phyloP scores from a whole-genome alignment of 2,888 invertebrate genomes.

The Erannis defoliaria region DNA sequence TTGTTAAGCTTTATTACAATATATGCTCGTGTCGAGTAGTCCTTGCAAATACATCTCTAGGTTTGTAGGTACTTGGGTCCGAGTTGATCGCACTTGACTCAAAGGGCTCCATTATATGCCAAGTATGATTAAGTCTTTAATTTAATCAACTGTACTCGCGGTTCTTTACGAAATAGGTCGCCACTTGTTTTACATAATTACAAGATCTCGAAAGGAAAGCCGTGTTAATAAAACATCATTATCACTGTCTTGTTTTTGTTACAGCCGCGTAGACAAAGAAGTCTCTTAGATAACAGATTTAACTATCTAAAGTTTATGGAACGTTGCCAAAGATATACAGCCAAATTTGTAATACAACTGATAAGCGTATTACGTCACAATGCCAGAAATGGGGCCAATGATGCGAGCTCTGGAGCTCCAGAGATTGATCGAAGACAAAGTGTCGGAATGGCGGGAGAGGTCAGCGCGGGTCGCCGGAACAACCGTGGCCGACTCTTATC shows the following conservation, averaged over 20 bases:
- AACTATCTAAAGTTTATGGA: slow-evolving; percentile 33
- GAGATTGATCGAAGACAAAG: slow-evolving; percentile 83
- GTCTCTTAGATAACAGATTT: slow-evolving; percentile 38
- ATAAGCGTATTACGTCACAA: slow-evolving; percentile 56
- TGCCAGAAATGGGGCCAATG: slow-evolving; percentile 82
- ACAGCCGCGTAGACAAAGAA: slow-evolving; percentile 41
- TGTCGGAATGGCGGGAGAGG: slow-evolving; percentile 84
- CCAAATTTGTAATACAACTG: slow-evolving; percentile 47
- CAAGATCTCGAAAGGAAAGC: not conserved
- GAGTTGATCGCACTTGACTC: slow-evolving; percentile 29
- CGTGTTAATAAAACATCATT: slow-evolving; percentile 8
- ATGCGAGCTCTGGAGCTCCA: slow-evolving; percentile 83
- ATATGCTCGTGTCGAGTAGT: not conserved
- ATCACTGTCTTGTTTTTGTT: slow-evolving; percentile 38
- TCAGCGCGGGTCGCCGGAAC: slow-evolving; percentile 79
- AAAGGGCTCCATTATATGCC: slow-evolving; percentile 37
- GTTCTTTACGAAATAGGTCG: slow-evolving; percentile 17
- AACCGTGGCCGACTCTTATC: slow-evolving; percentile 82
- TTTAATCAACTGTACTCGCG: slow-evolving; percentile 40
- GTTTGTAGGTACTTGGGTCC: not conserved
- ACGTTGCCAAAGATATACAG: slow-evolving; percentile 47
- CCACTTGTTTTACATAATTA: not conserved
- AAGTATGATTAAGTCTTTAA: slow-evolving; percentile 42
- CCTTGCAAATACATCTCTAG: not conserved
- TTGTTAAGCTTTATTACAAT: no score